Evolutionary conservation across 2,113 vertebrate genomes (phyloP).

Genomic region (Tichodroma muraria): DNA sequence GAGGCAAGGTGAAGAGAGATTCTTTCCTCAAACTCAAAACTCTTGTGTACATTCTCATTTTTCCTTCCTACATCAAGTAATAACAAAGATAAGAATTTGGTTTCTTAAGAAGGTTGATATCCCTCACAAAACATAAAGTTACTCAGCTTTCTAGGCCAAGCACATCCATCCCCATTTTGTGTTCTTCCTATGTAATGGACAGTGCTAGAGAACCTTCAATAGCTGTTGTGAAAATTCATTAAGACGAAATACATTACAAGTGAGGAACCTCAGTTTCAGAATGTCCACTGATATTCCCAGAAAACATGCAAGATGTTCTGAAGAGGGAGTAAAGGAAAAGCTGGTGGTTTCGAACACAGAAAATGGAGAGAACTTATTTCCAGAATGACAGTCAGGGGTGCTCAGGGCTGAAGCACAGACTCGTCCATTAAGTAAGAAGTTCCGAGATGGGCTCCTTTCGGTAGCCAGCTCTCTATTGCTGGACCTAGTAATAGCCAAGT

Average conservation of each 20-base stretch:
- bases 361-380: background rate
- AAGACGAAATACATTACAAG: background rate
- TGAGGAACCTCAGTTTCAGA: background rate
- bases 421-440: background rate
- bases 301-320: fast-evolving
- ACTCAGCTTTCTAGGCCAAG: background rate
- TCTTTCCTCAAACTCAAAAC: background rate
- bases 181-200: background rate
- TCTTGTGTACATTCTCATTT: background rate
- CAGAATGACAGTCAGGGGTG: fast-evolving
- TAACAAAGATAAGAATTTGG: background rate
- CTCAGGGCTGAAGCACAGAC: background rate
- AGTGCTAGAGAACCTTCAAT: background rate
- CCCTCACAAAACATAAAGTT: background rate
- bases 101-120: background rate
- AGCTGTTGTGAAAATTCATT: background rate
- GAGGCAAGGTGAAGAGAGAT: background rate
- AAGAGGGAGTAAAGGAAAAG: background rate
- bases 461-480: background rate
- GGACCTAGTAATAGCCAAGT: background rate
- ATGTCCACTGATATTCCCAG: background rate
- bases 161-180: background rate
- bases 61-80: background rate
- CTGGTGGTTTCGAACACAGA: background rate
- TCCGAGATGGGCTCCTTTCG: background rate